Evolutionary conservation across 1,140 invertebrate genomes (phyloP), one percentile per base, ranked within the genome.

Genomic region (Bombus sibiricus): DNA sequence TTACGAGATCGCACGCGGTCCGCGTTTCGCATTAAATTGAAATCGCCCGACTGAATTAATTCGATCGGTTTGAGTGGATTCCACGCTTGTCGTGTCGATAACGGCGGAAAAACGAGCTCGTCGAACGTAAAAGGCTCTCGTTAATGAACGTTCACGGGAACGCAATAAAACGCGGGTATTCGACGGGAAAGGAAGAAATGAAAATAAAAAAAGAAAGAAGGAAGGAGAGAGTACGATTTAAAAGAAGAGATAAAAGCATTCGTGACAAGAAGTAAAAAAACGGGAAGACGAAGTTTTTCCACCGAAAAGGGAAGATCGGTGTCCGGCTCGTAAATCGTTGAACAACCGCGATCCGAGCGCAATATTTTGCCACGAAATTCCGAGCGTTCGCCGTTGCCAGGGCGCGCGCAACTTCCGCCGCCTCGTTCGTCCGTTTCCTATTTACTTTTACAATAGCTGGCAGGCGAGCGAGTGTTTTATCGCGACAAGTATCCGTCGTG

Each of bases 381-480:
- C 43, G 22, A 76, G 3, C 81, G 74, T 43, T 57, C 32, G 41
- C 10, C 32, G 25, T 41, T 8, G 4, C n/a, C 8, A 15, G 15
- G 13, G n/a, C 6, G 8, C 4, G 71, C 10, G 59, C 28, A 66
- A 81, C 72, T 83, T 68, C 62, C 81, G 81, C 18, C 64, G 13
- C 47, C 66, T 37, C 39, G 81, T 47, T 13, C 39, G 37, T 79
- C 53, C 39, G 72, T 76, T 47, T 76, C 72, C 72, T 80, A 71
- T 85, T 85, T 85, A 85, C 77, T 80, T 85, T 85, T 80, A 72
- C 83, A 85, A 80, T 80, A 79, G 53, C 77, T 34, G 43, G 62
- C 62, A 25, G 43, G 81, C 73, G 73, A 37, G 12, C 32, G 53
- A 53, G 76, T 73, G 83, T 85, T 85, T 85, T 85, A 85, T 85